These are phyloP conservation scores for Micoletzkya japonica DNA, from an alignment of 2,888 invertebrate genomes.

Conservation along the genomic window DNA sequence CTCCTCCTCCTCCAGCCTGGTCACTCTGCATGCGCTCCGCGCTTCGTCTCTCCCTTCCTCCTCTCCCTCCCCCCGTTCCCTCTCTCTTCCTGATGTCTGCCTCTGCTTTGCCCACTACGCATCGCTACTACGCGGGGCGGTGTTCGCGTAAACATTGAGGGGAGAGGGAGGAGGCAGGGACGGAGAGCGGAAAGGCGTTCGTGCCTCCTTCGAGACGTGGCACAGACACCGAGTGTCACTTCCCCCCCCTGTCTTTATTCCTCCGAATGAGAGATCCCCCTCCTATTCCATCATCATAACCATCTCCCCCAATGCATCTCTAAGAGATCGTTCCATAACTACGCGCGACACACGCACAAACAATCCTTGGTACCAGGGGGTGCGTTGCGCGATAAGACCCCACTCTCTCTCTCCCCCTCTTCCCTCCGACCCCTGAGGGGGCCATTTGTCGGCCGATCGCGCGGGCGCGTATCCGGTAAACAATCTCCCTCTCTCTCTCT, in stretches of 20 bases:
- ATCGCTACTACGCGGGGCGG: constrained; percentile 6
- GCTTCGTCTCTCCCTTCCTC: neutral
- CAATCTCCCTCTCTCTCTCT: too few species aligned
- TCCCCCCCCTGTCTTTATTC: too few species aligned
- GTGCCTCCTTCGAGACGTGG: too few species aligned
- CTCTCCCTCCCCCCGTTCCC: neutral
- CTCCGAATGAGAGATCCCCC: too few species aligned
- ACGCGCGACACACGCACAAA: neutral
- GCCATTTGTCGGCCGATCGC: too few species aligned
- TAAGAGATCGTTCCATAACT: neutral
- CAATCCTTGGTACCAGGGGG: neutral
- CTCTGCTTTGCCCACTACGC: neutral
- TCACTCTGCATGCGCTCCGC: neutral
- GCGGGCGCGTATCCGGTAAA: too few species aligned
- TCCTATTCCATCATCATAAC: neutral
- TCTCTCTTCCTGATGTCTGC: neutral
- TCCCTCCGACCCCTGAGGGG: too few species aligned
- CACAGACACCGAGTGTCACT: too few species aligned
- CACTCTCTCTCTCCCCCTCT: too few species aligned
- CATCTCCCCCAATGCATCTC: neutral
- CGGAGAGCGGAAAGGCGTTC: neutral
- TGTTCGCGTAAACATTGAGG: neutral
- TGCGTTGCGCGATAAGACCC: too few species aligned
- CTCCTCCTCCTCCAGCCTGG: neutral
- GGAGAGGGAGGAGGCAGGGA: neutral